phyloP scores from a whole-genome alignment of 2,797 vertebrate genomes.

The Sparus aurata region DNA sequence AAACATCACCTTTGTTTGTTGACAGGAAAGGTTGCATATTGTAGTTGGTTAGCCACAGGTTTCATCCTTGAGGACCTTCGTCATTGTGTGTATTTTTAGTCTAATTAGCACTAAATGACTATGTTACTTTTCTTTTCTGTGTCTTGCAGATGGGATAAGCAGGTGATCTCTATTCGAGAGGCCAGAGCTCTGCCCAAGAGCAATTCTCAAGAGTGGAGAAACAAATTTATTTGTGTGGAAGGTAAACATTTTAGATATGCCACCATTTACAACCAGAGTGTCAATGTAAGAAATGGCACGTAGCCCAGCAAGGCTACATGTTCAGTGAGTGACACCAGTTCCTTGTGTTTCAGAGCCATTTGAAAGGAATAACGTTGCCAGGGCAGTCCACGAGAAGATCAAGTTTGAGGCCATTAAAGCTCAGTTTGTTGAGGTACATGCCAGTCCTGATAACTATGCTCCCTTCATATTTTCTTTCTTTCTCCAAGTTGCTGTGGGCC shows the following conservation, averaged over 20 bases:
- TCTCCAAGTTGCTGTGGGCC: background rate
- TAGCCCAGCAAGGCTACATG: background rate
- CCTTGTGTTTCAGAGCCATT: slow-evolving; percentile 92
- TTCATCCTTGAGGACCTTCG: background rate
- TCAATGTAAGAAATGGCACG: background rate
- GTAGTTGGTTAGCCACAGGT: background rate
- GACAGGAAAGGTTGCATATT: background rate
- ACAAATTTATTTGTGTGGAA: slow-evolving; percentile 97
- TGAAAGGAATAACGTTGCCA: slow-evolving; percentile 94
- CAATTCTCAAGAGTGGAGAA: slow-evolving; percentile 89
- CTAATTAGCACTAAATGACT: background rate
- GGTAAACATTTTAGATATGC: slow-evolving; percentile 81
- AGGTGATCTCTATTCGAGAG: slow-evolving; percentile 94
- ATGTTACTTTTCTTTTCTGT: background rate
- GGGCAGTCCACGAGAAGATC: slow-evolving; percentile 93
- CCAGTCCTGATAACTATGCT: background rate
- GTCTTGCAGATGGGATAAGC: slow-evolving; percentile 89
- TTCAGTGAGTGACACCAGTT: slow-evolving; percentile 3
- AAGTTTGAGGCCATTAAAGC: slow-evolving; percentile 92
- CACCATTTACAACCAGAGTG: background rate
- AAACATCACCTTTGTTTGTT: background rate
- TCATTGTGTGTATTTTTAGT: slow-evolving; percentile 6
- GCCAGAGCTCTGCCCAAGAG: slow-evolving; percentile 90
- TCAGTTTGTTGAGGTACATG: slow-evolving; percentile 89
- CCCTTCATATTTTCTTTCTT: slow-evolving; percentile 3